These are phyloP conservation scores for Muscina levida DNA, from an alignment of 2,888 invertebrate species.

Conservation along the genomic window DNA sequence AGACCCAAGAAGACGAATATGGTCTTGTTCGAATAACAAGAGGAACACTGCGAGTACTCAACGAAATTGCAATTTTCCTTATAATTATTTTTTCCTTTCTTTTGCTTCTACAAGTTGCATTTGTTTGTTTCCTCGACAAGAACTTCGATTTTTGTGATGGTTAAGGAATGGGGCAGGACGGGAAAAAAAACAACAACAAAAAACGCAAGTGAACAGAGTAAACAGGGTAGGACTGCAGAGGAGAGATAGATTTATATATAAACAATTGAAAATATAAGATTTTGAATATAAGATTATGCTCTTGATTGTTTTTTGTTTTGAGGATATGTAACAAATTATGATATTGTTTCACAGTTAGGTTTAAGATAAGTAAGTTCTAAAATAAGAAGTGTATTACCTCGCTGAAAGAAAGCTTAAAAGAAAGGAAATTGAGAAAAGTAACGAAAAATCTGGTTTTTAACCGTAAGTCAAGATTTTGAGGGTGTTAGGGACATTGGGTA, in stretches of 20 bases:
- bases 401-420: too few relatives aligned
- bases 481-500: too few relatives aligned
- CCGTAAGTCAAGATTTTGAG: too few relatives aligned
- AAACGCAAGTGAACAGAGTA: conserved; percentile 35
- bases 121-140: conserved; percentile 62
- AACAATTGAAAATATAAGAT: too few relatives aligned
- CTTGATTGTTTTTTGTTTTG: too few relatives aligned
- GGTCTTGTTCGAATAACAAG: conserved; percentile 20
- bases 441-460: too few relatives aligned
- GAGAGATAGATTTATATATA: background rate
- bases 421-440: too few relatives aligned
- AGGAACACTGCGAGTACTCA: conserved; percentile 53
- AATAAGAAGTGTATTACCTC: too few relatives aligned
- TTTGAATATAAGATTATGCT: too few relatives aligned
- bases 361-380: too few relatives aligned
- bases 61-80: conserved; percentile 66
- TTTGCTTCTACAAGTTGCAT: conserved; percentile 53
- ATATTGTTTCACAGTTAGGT: too few relatives aligned
- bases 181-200: background rate
- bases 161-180: conserved; percentile 9
- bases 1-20: conserved; percentile 10
- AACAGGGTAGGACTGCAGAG: background rate
- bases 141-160: conserved; percentile 47
- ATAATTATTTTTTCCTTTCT: conserved; percentile 31
- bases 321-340: too few relatives aligned